Evolutionary conservation across 2,888 invertebrate genomes (phyloP).

Genomic region (Trachelus iudaicus): DNA sequence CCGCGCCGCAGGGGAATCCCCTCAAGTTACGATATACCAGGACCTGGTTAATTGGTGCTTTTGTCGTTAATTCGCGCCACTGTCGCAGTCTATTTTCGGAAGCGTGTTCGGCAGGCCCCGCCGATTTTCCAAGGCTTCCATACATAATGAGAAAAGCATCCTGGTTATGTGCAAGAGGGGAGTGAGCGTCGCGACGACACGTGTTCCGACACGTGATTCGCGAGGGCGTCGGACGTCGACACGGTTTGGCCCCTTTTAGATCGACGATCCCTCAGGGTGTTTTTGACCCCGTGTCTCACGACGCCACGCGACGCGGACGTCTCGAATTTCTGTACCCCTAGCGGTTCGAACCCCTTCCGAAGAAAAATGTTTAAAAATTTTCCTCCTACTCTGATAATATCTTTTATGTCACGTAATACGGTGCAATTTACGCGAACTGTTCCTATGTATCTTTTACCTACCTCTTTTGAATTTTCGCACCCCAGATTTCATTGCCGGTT

Average conservation of each 20-base stretch:
- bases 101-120: conserved; percentile 43
- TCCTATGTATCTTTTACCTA: neutral
- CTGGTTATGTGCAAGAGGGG: conserved; percentile 21
- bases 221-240: conserved; percentile 59
- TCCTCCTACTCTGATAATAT: neutral
- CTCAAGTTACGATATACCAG: neutral
- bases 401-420: neutral
- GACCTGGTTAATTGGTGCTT: conserved; percentile 44
- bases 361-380: neutral
- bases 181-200: conserved; percentile 49
- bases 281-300: neutral
- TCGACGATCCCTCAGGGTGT: neutral
- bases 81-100: conserved; percentile 27
- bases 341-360: neutral
- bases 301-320: neutral
- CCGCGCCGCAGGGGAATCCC: neutral
- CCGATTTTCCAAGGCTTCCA: conserved; percentile 57
- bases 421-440: neutral
- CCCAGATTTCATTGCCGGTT: conserved; percentile 9
- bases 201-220: conserved; percentile 61
- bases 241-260: conserved; percentile 35
- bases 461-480: neutral
- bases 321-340: neutral
- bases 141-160: conserved; percentile 47
- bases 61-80: conserved; percentile 40